Percentiles rank a stretch among this genome's conserved stretches.
Evolutionary conservation across 2,113 vertebrate species (phyloP).

Genomic region (Struthio camelus): DNA sequence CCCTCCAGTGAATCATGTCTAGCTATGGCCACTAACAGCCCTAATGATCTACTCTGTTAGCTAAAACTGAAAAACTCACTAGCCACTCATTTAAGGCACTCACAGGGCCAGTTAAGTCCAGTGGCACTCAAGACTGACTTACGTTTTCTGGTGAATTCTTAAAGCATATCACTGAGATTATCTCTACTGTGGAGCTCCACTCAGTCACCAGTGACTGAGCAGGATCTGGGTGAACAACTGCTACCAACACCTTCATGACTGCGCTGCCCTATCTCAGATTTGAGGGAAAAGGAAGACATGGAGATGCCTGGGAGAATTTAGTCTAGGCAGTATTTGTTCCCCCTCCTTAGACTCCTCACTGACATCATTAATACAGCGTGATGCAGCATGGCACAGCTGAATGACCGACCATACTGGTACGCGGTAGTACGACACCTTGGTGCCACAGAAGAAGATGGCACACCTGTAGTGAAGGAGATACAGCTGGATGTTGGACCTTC

Average conservation of each 20-base stretch:
- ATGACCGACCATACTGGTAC: not conserved
- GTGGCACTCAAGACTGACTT: not conserved
- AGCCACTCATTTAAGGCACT: not conserved
- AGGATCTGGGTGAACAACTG: not conserved
- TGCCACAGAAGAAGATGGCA: not conserved
- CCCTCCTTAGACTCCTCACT: not conserved
- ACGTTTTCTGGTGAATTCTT: not conserved
- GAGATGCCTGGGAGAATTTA: not conserved
- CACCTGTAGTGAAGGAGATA: not conserved
- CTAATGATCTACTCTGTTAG: not conserved
- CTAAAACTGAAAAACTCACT: not conserved
- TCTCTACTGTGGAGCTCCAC: not conserved
- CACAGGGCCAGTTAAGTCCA: not conserved
- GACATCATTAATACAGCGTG: not conserved
- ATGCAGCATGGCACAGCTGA: not conserved
- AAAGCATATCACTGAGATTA: not conserved
- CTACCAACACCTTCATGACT: not conserved
- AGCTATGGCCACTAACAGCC: not conserved
- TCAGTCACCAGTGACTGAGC: not conserved
- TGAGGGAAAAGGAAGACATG: not conserved
- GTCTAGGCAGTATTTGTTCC: not conserved
- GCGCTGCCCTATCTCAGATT: not conserved
- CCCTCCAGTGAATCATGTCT: not conserved
- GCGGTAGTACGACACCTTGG: rapidly evolving
- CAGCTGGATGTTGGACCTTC: not conserved